These are phyloP conservation scores for Choloepus didactylus DNA, from an alignment of 2,797 vertebrate species.

Conservation along the genomic window DNA sequence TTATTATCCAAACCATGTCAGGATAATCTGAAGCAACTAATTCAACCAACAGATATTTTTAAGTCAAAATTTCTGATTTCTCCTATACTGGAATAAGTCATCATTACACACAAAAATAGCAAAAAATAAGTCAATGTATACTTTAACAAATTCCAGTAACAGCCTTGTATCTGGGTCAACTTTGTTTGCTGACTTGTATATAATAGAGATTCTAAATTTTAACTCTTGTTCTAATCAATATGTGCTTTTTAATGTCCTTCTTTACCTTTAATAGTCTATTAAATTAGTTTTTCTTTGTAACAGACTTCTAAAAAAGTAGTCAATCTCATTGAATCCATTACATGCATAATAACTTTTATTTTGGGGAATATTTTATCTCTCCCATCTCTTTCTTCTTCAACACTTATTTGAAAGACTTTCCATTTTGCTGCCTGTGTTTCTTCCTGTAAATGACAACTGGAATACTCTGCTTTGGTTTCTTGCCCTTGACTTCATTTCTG, in stretches of 20 bases:
- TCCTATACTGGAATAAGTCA: neutral
- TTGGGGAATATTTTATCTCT: neutral
- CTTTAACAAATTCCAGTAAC: conserved; percentile 70
- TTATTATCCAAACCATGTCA: neutral
- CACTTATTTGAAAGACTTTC: neutral
- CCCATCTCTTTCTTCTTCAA: neutral
- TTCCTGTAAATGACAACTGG: neutral
- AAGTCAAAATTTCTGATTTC: conserved; percentile 52
- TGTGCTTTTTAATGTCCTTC: conserved; percentile 66
- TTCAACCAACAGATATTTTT: neutral
- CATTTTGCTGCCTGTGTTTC: conserved; percentile 19
- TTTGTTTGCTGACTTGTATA: conserved; percentile 63
- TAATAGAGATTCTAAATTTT: conserved; percentile 68
- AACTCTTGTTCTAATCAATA: conserved; percentile 78
- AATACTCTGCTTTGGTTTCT: conserved; percentile 63
- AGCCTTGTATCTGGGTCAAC: conserved; percentile 66
- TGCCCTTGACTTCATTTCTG: conserved; percentile 44
- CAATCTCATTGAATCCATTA: conserved; percentile 62
- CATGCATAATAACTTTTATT: conserved; percentile 16
- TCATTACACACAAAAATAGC: conserved; percentile 65
- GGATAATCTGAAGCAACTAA: neutral
- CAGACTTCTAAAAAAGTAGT: conserved; percentile 51
- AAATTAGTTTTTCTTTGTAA: conserved; percentile 64
- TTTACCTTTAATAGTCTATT: conserved; percentile 65
- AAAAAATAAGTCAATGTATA: neutral